A percentile compares a stretch with the other conserved stretches of the same genome.
Conservation (phyloP, 2,113 vertebrate genomes). For the Cephalopterus ornatus region DNA sequence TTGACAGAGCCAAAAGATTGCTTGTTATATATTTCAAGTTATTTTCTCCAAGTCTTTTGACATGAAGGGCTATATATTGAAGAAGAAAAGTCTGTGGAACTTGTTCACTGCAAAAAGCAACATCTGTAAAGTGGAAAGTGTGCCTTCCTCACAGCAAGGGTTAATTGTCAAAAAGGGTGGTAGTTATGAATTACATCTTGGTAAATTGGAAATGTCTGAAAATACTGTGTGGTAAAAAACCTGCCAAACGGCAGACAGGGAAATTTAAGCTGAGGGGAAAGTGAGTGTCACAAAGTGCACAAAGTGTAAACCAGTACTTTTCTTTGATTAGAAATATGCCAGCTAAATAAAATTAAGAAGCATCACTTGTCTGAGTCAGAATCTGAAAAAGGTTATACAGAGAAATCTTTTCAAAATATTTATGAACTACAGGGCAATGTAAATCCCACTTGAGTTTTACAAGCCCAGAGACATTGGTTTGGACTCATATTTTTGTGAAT, state of each 20-base stretch:
- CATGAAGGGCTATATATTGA: background rate
- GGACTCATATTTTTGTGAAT: background rate
- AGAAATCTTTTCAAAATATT: background rate
- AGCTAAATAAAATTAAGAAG: background rate
- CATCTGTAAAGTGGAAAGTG: background rate
- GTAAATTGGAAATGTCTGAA: background rate
- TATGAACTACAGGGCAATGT: background rate
- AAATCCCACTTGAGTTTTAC: background rate
- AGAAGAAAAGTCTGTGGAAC: background rate
- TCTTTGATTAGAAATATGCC: background rate
- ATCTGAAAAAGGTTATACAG: background rate
- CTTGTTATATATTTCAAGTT: background rate
- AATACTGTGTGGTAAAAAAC: background rate
- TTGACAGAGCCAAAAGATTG: background rate
- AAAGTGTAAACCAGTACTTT: background rate
- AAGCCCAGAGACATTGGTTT: background rate
- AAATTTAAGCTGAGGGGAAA: background rate
- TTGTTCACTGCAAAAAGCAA: background rate
- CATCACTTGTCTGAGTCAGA: background rate
- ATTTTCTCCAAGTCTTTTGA: constrained; percentile 28
- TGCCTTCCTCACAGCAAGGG: background rate
- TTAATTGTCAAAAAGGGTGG: background rate
- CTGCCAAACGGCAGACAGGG: background rate
- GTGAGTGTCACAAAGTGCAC: background rate
- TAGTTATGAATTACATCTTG: background rate